phyloP scores from a whole-genome alignment of 2,113 vertebrate species.

The Gadus chalcogrammus region DNA sequence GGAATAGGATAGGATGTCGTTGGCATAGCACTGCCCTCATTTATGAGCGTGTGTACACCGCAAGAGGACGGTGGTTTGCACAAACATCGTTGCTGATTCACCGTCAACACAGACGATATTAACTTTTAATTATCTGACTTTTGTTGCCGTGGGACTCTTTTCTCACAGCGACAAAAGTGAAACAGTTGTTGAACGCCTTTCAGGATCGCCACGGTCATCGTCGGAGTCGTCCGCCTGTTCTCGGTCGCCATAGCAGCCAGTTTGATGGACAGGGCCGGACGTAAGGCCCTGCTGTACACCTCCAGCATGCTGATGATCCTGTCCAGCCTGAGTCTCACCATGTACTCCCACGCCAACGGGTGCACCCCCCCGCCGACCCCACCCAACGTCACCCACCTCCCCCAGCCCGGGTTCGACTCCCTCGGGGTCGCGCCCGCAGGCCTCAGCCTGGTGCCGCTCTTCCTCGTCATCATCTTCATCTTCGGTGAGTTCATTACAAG shows the following conservation, averaged over 20 bases:
- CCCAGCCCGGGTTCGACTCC: background rate
- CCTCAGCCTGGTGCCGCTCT: constrained; percentile 75
- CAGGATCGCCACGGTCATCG: constrained; percentile 81
- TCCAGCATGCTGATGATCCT: constrained; percentile 85
- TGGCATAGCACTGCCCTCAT: too few relatives aligned
- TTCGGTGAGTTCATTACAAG: constrained; percentile 75
- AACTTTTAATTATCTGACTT: too few relatives aligned
- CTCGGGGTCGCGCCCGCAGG: constrained; percentile 46
- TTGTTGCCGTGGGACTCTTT: too few relatives aligned
- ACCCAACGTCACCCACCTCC: constrained; percentile 39
- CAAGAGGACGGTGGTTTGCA: too few relatives aligned
- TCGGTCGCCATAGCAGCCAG: constrained; percentile 79
- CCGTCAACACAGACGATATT: too few relatives aligned
- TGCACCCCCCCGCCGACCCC: constrained; percentile 20
- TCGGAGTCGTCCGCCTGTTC: constrained; percentile 81
- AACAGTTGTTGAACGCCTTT: background rate
- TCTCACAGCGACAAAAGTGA: too few relatives aligned
- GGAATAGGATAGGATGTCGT: too few relatives aligned
- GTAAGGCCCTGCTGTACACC: constrained; percentile 84
- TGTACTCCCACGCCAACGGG: constrained; percentile 65
- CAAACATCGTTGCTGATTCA: too few relatives aligned
- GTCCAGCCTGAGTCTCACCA: constrained; percentile 79
- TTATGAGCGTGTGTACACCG: too few relatives aligned
- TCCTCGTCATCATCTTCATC: constrained; percentile 87
- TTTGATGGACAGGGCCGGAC: constrained; percentile 89